A percentile compares a stretch with the other conserved stretches of the same genome.
Conservation (phyloP, 2,797 vertebrate species). For the Parauchenoglanis ngamensis region DNA sequence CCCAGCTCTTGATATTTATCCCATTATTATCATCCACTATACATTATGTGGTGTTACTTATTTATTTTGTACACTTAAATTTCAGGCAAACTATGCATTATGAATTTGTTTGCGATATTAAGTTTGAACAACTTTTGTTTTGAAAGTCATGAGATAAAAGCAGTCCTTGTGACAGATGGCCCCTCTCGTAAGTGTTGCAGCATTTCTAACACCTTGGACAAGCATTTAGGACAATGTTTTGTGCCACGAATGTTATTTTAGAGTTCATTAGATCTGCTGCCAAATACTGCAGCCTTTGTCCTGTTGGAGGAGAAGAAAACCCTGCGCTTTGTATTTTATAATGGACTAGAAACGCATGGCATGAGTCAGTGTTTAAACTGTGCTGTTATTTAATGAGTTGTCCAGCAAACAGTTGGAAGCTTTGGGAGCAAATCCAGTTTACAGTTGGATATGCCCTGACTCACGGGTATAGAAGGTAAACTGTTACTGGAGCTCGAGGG, state of each 20-base stretch:
- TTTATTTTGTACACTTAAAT: not conserved
- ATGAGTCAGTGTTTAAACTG: conserved; percentile 14
- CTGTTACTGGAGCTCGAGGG: conserved; percentile 23
- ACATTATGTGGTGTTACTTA: not conserved
- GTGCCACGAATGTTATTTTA: conserved; percentile 10
- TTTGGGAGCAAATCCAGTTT: conserved; percentile 17
- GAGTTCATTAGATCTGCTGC: conserved; percentile 21
- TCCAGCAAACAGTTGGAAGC: conserved; percentile 15
- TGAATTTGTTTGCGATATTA: not conserved
- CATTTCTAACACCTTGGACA: conserved; percentile 13
- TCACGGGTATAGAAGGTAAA: conserved; percentile 34
- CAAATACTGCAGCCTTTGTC: conserved; percentile 4
- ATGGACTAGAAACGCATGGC: not conserved
- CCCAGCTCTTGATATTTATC: not conserved
- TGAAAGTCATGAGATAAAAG: conserved; percentile 14
- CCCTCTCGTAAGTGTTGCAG: not conserved
- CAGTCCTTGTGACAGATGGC: conserved; percentile 10
- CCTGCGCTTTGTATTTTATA: not conserved
- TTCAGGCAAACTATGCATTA: not conserved
- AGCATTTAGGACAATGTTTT: conserved; percentile 8
- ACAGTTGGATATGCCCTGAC: conserved; percentile 23
- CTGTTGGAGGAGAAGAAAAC: not conserved
- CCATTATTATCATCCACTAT: not conserved
- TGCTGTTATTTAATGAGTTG: conserved; percentile 22
- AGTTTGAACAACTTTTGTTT: conserved; percentile 11